phyloP scores from a whole-genome alignment of 2,797 vertebrate genomes.

The Polyboroides typus region DNA sequence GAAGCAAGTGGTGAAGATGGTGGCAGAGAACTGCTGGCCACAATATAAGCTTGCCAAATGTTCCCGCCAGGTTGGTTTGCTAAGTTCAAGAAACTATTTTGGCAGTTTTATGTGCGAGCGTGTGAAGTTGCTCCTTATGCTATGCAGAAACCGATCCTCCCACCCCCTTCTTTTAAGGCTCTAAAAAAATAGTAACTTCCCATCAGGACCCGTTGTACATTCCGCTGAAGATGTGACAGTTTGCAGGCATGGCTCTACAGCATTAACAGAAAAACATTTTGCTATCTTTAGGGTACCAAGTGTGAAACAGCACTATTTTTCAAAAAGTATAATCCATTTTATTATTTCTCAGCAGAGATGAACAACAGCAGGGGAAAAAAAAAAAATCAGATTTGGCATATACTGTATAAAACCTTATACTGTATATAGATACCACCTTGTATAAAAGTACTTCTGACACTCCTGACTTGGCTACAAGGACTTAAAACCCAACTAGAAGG shows the following conservation, averaged over 20 bases:
- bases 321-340: neutral
- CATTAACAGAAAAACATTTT: neutral
- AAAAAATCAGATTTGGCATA: neutral
- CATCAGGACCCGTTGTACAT: neutral
- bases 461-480: neutral
- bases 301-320: neutral
- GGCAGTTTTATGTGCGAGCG: neutral
- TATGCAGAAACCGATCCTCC: neutral
- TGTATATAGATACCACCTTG: neutral
- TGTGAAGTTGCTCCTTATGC: neutral
- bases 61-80: neutral
- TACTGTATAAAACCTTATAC: neutral
- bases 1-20: neutral
- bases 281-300: constrained; percentile 12
- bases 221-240: neutral
- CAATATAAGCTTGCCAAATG: neutral
- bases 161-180: neutral
- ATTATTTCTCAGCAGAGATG: neutral
- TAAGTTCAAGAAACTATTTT: neutral
- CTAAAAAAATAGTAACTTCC: neutral
- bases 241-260: neutral
- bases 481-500: neutral
- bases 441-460: neutral
- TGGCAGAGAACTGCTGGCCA: neutral
- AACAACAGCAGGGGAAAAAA: neutral